These are phyloP conservation scores for Chaetophractus vellerosus DNA, from an alignment of 2,797 vertebrate genomes.

Conservation along the genomic window DNA sequence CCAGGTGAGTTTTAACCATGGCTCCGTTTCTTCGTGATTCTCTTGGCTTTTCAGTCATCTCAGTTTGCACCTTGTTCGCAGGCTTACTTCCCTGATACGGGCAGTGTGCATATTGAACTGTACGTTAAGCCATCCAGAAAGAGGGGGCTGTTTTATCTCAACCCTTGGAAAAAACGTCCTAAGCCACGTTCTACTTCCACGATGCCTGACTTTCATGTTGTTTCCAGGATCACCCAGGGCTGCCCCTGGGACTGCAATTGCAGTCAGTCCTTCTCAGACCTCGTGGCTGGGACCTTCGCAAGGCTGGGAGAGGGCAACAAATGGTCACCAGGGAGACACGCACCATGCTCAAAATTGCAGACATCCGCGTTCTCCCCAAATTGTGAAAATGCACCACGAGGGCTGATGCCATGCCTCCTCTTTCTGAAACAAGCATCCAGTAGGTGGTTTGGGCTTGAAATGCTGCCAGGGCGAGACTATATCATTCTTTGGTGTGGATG, in stretches of 20 bases:
- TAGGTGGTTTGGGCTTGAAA: not conserved
- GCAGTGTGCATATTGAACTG: conserved; percentile 45
- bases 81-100: not conserved
- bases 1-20: not conserved
- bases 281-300: not conserved
- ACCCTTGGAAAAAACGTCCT: not conserved
- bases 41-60: not conserved
- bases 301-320: no score
- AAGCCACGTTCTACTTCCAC: not conserved
- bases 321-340: not conserved
- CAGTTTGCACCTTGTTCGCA: not conserved
- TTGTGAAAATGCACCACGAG: not conserved
- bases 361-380: not conserved
- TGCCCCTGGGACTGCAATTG: not conserved
- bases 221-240: not conserved
- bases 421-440: not conserved
- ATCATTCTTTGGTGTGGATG: conserved; percentile 45
- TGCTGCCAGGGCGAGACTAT: not conserved
- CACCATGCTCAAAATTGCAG: not conserved
- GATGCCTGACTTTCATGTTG: conserved; percentile 20
- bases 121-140: conserved; percentile 4
- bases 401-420: not conserved
- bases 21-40: not conserved
- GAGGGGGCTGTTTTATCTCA: conserved; percentile 48
- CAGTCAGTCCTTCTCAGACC: not conserved